Percentiles rank a stretch among this genome's conserved stretches.
These are phyloP conservation scores for Dicranocentrus wangi DNA, from an alignment of 2,888 invertebrate genomes.

Conservation along the genomic window DNA sequence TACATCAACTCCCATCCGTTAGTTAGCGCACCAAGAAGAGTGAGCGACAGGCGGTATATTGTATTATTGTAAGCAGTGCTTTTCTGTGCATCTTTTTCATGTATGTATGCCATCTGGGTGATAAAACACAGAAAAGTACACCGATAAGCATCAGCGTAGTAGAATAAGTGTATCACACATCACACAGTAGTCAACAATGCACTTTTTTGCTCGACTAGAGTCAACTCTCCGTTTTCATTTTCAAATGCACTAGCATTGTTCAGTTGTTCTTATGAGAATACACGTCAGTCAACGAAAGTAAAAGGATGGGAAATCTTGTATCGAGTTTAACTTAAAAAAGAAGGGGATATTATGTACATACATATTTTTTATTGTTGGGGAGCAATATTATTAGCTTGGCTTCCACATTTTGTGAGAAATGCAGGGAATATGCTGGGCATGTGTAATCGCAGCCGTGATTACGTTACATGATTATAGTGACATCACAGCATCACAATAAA, in stretches of 20 bases:
- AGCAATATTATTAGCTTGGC: background rate
- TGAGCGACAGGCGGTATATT: background rate
- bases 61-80: background rate
- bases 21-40: background rate
- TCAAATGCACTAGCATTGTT: background rate
- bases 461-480: slow-evolving; percentile 16
- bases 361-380: background rate
- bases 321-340: slow-evolving; percentile 17
- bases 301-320: slow-evolving; percentile 56
- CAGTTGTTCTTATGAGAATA: slow-evolving; percentile 35
- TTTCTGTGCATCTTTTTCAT: too few relatives aligned
- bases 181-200: too few relatives aligned
- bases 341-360: slow-evolving; percentile 13
- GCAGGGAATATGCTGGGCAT: background rate
- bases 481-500: background rate
- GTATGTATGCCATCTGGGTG: too few relatives aligned
- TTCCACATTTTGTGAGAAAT: slow-evolving; percentile 13
- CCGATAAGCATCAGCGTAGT: background rate
- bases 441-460: slow-evolving; percentile 9
- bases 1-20: background rate
- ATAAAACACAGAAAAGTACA: background rate
- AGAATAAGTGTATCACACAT: background rate
- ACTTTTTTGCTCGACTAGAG: too few relatives aligned
- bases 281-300: slow-evolving; percentile 45
- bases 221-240: too few relatives aligned